Evolutionary conservation across 2,797 vertebrate genomes (phyloP).

Genomic region (Florisuga fusca): DNA sequence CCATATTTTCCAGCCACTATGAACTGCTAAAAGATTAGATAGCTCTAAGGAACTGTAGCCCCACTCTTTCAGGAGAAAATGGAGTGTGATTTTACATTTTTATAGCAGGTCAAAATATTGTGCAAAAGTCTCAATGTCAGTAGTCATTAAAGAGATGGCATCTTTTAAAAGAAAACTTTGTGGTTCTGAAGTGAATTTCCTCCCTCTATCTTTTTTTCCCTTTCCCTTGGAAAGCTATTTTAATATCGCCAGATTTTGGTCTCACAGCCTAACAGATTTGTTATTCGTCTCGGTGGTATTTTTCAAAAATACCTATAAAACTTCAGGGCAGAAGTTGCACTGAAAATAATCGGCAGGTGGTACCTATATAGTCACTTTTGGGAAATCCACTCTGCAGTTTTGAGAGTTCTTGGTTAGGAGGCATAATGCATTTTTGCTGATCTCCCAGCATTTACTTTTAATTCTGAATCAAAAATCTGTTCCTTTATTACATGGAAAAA

Average conservation of each 20-base stretch:
- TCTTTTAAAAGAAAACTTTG: not conserved
- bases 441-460: not conserved
- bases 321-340: not conserved
- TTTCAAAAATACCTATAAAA: not conserved
- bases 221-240: not conserved
- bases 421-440: not conserved
- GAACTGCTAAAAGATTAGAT: no score
- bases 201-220: not conserved
- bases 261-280: not conserved
- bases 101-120: not conserved
- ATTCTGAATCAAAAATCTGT: not conserved
- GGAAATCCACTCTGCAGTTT: not conserved
- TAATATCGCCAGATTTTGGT: not conserved
- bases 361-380: not conserved
- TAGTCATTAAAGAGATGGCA: not conserved
- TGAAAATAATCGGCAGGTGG: not conserved
- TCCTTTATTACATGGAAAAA: not conserved
- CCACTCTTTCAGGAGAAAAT: not conserved
- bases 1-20: no score
- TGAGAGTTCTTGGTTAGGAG: not conserved
- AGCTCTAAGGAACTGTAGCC: no score
- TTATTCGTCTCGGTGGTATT: not conserved
- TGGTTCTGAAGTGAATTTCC: not conserved
- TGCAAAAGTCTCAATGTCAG: not conserved
- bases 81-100: not conserved